A percentile compares a stretch with the other conserved stretches of the same genome.
Evolutionary conservation across 2,888 invertebrate species (phyloP).

Genomic region (Standfussiana lucernea): DNA sequence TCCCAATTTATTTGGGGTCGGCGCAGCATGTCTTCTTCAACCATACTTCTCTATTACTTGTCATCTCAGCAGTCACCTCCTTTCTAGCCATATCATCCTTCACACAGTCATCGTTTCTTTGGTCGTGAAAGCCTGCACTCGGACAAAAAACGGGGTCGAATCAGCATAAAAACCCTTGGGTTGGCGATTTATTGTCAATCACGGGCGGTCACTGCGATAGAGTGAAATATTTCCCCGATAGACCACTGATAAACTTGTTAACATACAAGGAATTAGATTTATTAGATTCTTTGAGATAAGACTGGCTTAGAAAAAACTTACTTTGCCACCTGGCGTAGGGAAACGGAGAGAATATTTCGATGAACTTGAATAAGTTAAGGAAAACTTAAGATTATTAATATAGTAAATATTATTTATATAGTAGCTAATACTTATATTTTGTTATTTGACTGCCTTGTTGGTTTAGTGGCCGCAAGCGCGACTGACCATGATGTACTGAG

Average conservation of each 20-base stretch:
- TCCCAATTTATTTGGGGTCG: no score
- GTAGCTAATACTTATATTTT: no score
- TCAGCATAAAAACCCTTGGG: conserved; percentile 59
- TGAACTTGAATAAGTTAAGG: background rate
- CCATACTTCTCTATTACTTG: no score
- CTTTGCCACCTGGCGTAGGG: background rate
- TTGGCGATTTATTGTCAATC: conserved; percentile 58
- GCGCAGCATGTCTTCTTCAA: no score
- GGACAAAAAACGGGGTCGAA: conserved; percentile 49
- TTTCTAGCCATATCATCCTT: no score
- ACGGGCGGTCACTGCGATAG: conserved; percentile 47
- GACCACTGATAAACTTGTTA: conserved; percentile 48
- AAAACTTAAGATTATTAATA: background rate
- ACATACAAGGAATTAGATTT: conserved; percentile 40
- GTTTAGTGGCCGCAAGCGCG: no score
- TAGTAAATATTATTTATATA: no score
- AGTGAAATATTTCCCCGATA: conserved; percentile 51
- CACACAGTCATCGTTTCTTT: no score
- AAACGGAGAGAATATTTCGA: background rate
- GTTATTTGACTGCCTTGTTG: no score
- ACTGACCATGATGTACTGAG: no score
- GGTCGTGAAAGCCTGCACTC: no score
- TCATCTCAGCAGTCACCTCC: no score
- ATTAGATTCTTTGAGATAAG: conserved; percentile 40
- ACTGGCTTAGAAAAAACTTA: background rate